Evolutionary conservation across 2,888 invertebrate genomes (phyloP), one percentile per base, ranked within the genome.

Genomic region (Ernsta delagoae): DNA sequence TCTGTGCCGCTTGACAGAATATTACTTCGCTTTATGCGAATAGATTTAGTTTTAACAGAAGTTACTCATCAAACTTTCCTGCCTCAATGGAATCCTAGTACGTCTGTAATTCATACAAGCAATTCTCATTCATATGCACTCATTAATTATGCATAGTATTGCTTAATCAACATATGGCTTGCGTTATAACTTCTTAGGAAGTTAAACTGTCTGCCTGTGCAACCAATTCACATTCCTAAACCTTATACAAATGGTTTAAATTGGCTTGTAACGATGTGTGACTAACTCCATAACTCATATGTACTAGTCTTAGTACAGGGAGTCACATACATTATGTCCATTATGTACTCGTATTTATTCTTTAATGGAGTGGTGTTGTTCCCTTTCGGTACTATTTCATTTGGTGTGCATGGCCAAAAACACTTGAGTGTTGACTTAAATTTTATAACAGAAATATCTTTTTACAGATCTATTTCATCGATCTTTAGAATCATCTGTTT

Each of bases 41-140:
- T 24, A 24, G 1, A 1, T 1, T 24, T 24, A 24, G 24, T 24
- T 24, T 24, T 24, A 24, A 24, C 9, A 61, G 34, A 61, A 59
- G 16, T 67, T 54, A 67, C 43, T 61, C 61, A 67, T 36, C 45
- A 36, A 59, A 59, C 57, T 54, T 54, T 45, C 61, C 61, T 53
- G 60, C 56, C 9, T 67, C 61, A 61, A 39, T 61, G 67, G 61
- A 67, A 67, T 54, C 45, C 45, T 67, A 67, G 36, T 57, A n/a
- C 34, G 56, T 11, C 56, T 56, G 24, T 34, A 16, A 12, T 54
- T 8, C 11, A 5, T 5, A 12, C 61, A 56, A 16, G 36, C 54
- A 8, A 61, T 12, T 45, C 0, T 6, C 9, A 43, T 11, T 16
- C 56, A 16, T 67, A 36, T 45, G 0, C 1, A 5, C 6, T 5